Percentiles rank a stretch among this genome's conserved stretches.
phyloP scores from a whole-genome alignment of 2,113 vertebrate genomes.

The Crotophaga sulcirostris region DNA sequence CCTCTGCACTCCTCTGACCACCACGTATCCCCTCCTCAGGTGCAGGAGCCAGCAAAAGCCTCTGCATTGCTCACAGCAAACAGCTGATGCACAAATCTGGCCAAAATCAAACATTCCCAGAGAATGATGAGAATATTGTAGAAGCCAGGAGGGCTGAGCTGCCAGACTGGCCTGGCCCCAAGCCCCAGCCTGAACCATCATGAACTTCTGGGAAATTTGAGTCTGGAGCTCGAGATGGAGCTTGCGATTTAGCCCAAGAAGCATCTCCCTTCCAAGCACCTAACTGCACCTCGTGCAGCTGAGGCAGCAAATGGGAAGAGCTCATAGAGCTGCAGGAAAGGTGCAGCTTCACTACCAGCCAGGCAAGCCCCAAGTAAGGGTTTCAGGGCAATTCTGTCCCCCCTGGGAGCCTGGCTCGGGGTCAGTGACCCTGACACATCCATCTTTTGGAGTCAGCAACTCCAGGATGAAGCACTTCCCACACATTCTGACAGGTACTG shows the following conservation, averaged over 20 bases:
- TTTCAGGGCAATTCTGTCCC: neutral
- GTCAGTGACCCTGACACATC: neutral
- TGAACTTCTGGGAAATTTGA: constrained; percentile 25
- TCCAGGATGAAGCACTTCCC: neutral
- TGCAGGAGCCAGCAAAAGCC: neutral
- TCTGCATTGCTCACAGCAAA: accelerated
- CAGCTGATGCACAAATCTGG: neutral
- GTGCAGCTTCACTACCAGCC: accelerated
- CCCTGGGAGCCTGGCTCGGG: neutral
- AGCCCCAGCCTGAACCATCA: neutral
- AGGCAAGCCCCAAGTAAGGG: accelerated
- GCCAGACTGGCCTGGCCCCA: constrained; percentile 20
- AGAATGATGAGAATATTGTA: neutral
- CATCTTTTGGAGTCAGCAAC: neutral
- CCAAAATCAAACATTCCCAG: constrained; percentile 14
- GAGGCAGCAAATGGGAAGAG: no score
- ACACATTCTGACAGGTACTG: accelerated
- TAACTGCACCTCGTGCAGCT: accelerated
- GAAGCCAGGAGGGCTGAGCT: neutral
- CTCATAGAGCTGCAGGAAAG: neutral
- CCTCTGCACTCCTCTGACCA: neutral
- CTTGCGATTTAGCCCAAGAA: neutral
- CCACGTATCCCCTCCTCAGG: neutral
- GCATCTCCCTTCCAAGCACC: neutral
- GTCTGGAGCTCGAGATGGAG: neutral